Conservation (phyloP, 2,113 vertebrate species). For the Halichoeres trimaculatus region DNA sequence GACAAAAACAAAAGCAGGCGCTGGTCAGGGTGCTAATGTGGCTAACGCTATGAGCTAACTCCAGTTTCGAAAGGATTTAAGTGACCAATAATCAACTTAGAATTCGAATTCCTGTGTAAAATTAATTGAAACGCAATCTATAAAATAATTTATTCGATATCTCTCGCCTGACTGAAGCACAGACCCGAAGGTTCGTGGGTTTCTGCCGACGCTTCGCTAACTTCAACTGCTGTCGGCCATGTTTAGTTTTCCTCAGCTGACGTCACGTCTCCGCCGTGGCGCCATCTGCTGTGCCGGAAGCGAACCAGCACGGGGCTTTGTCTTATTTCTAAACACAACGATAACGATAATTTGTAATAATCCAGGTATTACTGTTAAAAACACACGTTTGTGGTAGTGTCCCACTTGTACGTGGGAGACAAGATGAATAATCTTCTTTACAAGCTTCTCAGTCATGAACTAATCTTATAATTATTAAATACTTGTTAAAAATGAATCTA, state of each 20-base stretch:
- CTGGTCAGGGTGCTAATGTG: conserved; percentile 53
- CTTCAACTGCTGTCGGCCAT: conserved; percentile 74
- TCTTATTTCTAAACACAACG: too few relatives aligned
- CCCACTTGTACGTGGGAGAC: too few relatives aligned
- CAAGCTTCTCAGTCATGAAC: too few relatives aligned
- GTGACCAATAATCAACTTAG: neutral
- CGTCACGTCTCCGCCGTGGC: conserved; percentile 8
- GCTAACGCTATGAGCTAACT: conserved; percentile 56
- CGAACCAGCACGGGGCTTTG: neutral
- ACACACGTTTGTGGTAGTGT: too few relatives aligned
- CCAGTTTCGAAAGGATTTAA: conserved; percentile 5
- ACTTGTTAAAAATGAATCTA: too few relatives aligned
- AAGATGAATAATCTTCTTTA: too few relatives aligned
- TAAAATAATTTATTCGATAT: fast-evolving
- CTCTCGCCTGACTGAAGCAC: neutral
- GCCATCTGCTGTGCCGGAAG: conserved; percentile 36
- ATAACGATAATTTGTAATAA: too few relatives aligned
- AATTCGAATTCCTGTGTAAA: neutral
- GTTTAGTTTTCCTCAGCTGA: conserved; percentile 40
- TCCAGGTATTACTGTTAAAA: too few relatives aligned
- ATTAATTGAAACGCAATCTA: fast-evolving
- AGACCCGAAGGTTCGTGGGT: neutral
- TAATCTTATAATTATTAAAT: too few relatives aligned
- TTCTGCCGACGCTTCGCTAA: conserved; percentile 18
- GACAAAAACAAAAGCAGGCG: conserved; percentile 59